Percentiles rank a stretch among this genome's conserved stretches.
phyloP scores from a whole-genome alignment of 1,140 invertebrate genomes.

The Eueides isabella region DNA sequence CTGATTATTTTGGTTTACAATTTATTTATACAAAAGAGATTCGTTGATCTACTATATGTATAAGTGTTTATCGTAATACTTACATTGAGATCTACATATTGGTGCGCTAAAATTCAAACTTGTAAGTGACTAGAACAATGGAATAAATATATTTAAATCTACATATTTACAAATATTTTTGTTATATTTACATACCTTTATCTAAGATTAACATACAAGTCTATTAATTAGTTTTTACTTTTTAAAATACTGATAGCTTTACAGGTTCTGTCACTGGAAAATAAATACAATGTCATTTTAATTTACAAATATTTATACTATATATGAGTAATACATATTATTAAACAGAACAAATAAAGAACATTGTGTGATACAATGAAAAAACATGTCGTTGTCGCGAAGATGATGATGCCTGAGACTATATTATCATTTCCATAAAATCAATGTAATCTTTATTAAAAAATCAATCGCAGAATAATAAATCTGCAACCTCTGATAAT shows the following conservation, averaged over 20 bases:
- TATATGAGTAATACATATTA: background rate
- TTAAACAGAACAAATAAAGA: background rate
- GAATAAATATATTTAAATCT: conserved; percentile 37
- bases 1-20: conserved; percentile 16
- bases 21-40: background rate
- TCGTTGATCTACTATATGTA: background rate
- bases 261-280: background rate
- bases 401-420: background rate
- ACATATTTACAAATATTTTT: conserved; percentile 34
- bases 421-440: background rate
- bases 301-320: conserved; percentile 1
- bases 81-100: conserved; percentile 18
- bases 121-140: conserved; percentile 35
- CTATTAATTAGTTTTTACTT: background rate
- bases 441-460: background rate
- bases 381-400: background rate
- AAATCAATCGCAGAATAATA: no score
- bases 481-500: background rate
- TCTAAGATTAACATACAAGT: background rate
- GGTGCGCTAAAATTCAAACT: conserved; percentile 36
- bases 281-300: background rate
- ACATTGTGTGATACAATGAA: background rate
- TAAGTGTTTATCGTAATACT: background rate
- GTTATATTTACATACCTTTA: conserved; percentile 28
- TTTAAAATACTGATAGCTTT: conserved; percentile 1